phyloP scores from a whole-genome alignment of 2,888 invertebrate genomes.

The Chaetogeoica ovagalla region DNA sequence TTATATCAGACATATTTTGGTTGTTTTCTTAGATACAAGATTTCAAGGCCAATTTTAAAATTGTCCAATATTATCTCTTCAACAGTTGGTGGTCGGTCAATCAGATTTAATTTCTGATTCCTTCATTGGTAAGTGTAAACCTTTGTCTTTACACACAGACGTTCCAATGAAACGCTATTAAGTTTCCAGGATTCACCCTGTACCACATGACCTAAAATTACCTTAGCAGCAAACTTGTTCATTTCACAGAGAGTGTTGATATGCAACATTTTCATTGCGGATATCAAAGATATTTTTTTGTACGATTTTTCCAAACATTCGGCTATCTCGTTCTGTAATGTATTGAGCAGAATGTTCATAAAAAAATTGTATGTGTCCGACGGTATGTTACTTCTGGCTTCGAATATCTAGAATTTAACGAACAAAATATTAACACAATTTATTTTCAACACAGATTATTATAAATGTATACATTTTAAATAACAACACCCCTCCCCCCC shows the following conservation, averaged over 20 bases:
- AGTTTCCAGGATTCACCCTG: too few relatives aligned
- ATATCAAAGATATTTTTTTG: constrained; percentile 80
- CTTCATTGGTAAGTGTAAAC: too few relatives aligned
- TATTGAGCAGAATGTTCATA: constrained; percentile 93
- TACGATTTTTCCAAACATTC: constrained; percentile 96
- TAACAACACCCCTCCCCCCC: too few relatives aligned
- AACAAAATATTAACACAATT: background rate
- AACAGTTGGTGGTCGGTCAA: too few relatives aligned
- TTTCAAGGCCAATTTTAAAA: too few relatives aligned
- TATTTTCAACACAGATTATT: background rate
- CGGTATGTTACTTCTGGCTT: constrained; percentile 87
- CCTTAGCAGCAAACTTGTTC: constrained; percentile 78
- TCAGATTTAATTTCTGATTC: too few relatives aligned
- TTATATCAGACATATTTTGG: too few relatives aligned
- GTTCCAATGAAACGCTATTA: too few relatives aligned
- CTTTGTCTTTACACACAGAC: too few relatives aligned
- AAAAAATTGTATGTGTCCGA: constrained; percentile 94
- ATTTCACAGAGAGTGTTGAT: constrained; percentile 77
- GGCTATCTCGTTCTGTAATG: constrained; percentile 94
- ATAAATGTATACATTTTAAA: background rate
- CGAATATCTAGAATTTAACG: constrained; percentile 62
- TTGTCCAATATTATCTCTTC: too few relatives aligned
- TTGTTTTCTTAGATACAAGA: too few relatives aligned
- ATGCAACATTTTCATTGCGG: constrained; percentile 88
- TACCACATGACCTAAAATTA: constrained; percentile 58